These are phyloP conservation scores for Carcharodon carcharias DNA, from an alignment of 2,797 vertebrate genomes.

Conservation along the genomic window DNA sequence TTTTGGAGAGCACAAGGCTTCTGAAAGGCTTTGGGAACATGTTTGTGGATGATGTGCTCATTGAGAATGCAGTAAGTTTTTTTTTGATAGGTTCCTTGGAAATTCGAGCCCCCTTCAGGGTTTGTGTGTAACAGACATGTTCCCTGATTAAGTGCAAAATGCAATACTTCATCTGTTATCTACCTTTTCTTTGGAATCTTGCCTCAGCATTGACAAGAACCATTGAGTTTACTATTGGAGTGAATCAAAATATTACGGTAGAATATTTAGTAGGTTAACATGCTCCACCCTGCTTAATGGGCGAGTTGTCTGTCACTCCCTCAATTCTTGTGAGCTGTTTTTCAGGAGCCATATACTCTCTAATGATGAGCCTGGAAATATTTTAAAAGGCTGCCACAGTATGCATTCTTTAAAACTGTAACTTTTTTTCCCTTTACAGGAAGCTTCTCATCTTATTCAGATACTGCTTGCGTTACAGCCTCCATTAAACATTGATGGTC, in stretches of 20 bases:
- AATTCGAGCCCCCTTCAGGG: background rate
- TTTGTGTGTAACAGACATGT: background rate
- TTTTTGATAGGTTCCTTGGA: background rate
- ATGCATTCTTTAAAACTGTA: background rate
- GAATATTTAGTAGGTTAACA: background rate
- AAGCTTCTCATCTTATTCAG: constrained; percentile 83
- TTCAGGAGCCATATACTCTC: background rate
- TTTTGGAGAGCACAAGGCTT: background rate
- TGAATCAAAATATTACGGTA: background rate
- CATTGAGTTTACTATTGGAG: background rate
- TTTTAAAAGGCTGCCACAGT: background rate
- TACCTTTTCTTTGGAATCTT: background rate
- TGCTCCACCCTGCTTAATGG: background rate
- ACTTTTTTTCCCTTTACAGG: constrained; percentile 58
- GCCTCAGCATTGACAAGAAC: background rate
- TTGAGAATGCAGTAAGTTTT: background rate
- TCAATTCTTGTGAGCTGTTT: background rate
- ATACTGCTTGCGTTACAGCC: constrained; percentile 74
- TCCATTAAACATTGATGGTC: constrained; percentile 82
- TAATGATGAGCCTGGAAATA: background rate
- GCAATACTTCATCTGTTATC: background rate
- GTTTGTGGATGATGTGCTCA: background rate
- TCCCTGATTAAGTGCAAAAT: background rate
- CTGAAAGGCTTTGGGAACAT: background rate
- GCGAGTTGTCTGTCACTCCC: background rate